Evolutionary conservation across 2,113 vertebrate genomes (phyloP), one percentile per base, ranked within the genome.

Genomic region (Toxotes chatareus): DNA sequence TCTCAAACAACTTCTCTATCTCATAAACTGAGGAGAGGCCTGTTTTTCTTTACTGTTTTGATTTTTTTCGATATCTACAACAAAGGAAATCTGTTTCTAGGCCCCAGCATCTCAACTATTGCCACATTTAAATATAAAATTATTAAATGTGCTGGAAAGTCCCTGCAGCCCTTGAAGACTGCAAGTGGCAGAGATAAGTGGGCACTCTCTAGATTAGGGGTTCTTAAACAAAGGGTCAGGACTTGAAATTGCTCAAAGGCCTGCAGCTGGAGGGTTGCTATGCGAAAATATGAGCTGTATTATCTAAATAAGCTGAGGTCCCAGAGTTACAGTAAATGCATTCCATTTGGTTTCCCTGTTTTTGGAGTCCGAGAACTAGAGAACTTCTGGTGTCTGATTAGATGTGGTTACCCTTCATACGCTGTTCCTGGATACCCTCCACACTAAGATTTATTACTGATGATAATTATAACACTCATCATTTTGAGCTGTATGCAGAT

Each of bases 181-280:
- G 10, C 44, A 51, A 83, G 71, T 60, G 63, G 64, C 53, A 71
- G 77, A 56, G 77, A 76, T 82, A 84, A 76, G 80, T 76, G 59
- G 70, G 32, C 64, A 81, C 70, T 83, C 51, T 60, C 44, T 57
- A 85, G 80, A 84, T 88, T 62, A 85, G 46, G 44, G 31, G 27
- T 75, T 78, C 64, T 86, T 69, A 78, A 66, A 75, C 68, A 80
- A 67, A 66, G 31, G 79, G 69, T 85, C 72, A 64, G 56, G 65
- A 63, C 65, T 53, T 46, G 7, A 55, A 86, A 80, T 49, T 70
- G 59, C 42, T 83, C 57, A 32, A 66, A 59, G 6, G 71, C 60
- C 44, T 64, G 71, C 61, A 85, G 79, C 75, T 80, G 64, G 51
- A 85, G 32, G 27, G 46, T 61, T 27, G 8, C 36, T 11, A 14